Percentiles rank a stretch among this genome's conserved stretches.
phyloP scores from a whole-genome alignment of 1,140 invertebrate species.

The Protaetia brevitarsis region DNA sequence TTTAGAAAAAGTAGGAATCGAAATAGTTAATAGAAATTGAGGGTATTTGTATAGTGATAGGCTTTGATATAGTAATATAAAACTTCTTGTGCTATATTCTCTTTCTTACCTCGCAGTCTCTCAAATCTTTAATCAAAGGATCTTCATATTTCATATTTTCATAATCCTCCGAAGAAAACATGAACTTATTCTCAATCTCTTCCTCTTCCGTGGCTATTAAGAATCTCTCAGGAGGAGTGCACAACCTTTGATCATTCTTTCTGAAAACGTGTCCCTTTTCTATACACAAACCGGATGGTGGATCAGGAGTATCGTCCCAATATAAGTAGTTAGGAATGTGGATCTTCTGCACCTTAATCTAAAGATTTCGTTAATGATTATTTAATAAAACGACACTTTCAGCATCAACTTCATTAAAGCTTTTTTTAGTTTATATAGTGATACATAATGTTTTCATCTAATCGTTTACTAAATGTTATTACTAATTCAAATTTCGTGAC shows the following conservation, averaged over 20 bases:
- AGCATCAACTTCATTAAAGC: no score
- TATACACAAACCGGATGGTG: conserved; percentile 45
- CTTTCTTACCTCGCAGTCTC: conserved; percentile 55
- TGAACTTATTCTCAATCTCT: conserved; percentile 41
- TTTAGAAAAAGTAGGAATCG: no score
- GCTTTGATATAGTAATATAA: no score
- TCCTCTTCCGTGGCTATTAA: conserved; percentile 42
- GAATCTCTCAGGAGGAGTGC: conserved; percentile 36
- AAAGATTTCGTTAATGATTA: no score
- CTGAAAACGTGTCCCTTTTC: conserved; percentile 44
- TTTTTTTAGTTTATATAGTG: no score
- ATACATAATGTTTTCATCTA: no score
- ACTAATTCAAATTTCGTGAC: neutral
- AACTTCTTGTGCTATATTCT: no score
- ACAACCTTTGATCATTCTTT: conserved; percentile 36
- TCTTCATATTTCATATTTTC: conserved; percentile 59
- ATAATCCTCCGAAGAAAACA: conserved; percentile 56
- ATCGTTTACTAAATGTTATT: no score
- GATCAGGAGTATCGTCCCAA: conserved; percentile 48
- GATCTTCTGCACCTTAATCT: conserved; percentile 45
- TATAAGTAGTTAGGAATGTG: conserved; percentile 46
- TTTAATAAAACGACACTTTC: no score
- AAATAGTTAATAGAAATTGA: no score
- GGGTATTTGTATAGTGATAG: no score
- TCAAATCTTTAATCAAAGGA: conserved; percentile 58